These are phyloP conservation scores for Polymixis lichenea DNA, from an alignment of 2,888 invertebrate genomes.

Conservation along the genomic window DNA sequence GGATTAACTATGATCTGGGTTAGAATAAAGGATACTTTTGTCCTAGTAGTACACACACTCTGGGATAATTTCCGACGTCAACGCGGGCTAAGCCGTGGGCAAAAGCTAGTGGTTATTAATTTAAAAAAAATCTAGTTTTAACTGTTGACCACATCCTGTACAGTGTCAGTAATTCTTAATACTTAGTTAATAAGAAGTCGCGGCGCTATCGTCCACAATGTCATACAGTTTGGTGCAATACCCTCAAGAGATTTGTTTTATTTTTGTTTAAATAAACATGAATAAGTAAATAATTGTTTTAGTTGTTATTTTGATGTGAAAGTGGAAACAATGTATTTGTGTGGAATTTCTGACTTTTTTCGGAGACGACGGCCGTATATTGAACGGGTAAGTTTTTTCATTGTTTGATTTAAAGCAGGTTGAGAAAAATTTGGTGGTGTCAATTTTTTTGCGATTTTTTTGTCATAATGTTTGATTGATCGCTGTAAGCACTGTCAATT, in stretches of 20 bases:
- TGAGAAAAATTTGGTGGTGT: not conserved
- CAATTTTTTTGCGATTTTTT: not conserved
- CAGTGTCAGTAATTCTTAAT: constrained; percentile 51
- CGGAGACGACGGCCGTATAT: constrained; percentile 76
- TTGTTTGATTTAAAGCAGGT: not conserved
- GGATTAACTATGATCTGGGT: too few relatives aligned
- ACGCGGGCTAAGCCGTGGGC: not conserved
- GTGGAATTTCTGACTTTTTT: constrained; percentile 84
- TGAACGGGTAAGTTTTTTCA: constrained; percentile 78
- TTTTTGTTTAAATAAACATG: constrained; percentile 52
- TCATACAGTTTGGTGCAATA: constrained; percentile 68
- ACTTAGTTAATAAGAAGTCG: constrained; percentile 64
- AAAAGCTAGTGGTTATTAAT: not conserved
- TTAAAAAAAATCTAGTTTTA: constrained; percentile 13
- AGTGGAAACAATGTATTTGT: constrained; percentile 80
- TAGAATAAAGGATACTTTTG: too few relatives aligned
- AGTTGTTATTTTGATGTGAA: constrained; percentile 38
- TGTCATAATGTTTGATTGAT: not conserved
- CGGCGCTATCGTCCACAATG: constrained; percentile 62
- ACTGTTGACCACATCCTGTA: constrained; percentile 59
- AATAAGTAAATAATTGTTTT: constrained; percentile 23
- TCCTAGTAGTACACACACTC: too few relatives aligned
- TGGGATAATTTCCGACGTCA: too few relatives aligned
- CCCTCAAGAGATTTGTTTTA: constrained; percentile 66
- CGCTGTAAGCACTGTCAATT: too few relatives aligned